phyloP scores from a whole-genome alignment of 2,113 vertebrate genomes.

The Semnopithecus entellus region DNA sequence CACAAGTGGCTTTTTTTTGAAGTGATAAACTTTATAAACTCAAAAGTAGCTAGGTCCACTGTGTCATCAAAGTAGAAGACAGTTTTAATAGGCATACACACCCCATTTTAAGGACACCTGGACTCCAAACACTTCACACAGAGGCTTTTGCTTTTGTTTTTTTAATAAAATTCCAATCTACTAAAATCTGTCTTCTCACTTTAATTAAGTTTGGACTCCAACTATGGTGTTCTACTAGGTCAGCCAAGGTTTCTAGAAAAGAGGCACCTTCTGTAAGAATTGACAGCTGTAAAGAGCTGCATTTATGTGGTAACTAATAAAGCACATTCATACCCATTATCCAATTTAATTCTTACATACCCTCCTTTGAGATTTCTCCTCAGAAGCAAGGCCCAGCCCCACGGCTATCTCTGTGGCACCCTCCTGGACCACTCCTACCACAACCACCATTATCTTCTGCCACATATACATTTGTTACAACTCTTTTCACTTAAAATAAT shows the following conservation, averaged over 20 bases:
- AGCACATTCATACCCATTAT: not conserved
- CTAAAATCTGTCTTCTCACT: conserved; percentile 11
- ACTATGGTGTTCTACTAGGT: not conserved
- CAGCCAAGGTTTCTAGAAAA: conserved; percentile 24
- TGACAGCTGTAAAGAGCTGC: conserved; percentile 16
- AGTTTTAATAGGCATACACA: not conserved
- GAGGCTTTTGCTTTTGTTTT: not conserved
- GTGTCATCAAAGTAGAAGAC: not conserved
- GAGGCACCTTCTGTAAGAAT: not conserved
- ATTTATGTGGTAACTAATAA: not conserved
- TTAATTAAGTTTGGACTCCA: conserved; percentile 32
- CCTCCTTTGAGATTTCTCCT: not conserved
- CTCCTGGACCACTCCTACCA: not conserved
- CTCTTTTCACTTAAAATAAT: not conserved
- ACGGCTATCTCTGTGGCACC: not conserved
- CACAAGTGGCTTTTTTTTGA: not conserved
- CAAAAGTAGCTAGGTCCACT: not conserved
- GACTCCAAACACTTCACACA: not conserved
- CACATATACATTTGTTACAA: not conserved
- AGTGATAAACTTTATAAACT: conserved; percentile 1
- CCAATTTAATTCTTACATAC: not conserved
- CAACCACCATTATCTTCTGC: not conserved
- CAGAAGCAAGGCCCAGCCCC: not conserved
- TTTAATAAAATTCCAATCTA: not conserved
- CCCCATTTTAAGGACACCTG: not conserved